Evolutionary conservation across 2,113 vertebrate genomes (phyloP), one percentile per base, ranked within the genome.

Genomic region (Chauna torquata): DNA sequence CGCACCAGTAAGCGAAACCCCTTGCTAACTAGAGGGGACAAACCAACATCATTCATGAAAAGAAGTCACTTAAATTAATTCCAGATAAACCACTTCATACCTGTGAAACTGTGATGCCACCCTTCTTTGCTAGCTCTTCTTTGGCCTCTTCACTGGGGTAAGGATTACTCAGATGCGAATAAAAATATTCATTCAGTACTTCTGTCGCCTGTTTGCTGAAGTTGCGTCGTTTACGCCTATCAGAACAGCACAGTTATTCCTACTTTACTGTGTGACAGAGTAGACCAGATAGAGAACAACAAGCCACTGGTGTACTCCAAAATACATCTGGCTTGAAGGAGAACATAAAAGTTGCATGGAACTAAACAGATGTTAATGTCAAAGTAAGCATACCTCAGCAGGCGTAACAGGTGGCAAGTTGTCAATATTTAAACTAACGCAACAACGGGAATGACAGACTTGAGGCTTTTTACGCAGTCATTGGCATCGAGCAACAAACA

Each of bases 61-160:
- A 57, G 19, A 47, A 49, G 3, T 13, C 52, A 36, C 9, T 57
- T 28, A 34, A 30, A n/a, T 24, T 13, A 27, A 62, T 52, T 74
- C 32, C 59, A 40, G 19, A 45, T 11, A 44, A 47, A 64, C 7
- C 11, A 3, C 32, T 36, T 12, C 45, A 89, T 87, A 99, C 99
- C 99, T 99, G 99, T 94, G 99, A 99, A 66, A 99, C 98, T 1
- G 98, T 99, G 98, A 99, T 99, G 93, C 98, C 98, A 32, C 99
- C 99, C 90, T 98, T 99, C 97, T 98, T 99, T 87, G 99, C 99
- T 81, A 99, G 97, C 96, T 99, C 99, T 97, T 99, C 99, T 96
- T 99, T 99, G 96, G 99, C 99, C 97, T 99, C 99, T 96, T 99
- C 98, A 19, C 99, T 99, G 82, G 99, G 99, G 94, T 99, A 99